Percentiles rank a stretch among this genome's conserved stretches.
These are phyloP conservation scores for Passer montanus DNA, from an alignment of 2,113 vertebrate species.

Conservation along the genomic window DNA sequence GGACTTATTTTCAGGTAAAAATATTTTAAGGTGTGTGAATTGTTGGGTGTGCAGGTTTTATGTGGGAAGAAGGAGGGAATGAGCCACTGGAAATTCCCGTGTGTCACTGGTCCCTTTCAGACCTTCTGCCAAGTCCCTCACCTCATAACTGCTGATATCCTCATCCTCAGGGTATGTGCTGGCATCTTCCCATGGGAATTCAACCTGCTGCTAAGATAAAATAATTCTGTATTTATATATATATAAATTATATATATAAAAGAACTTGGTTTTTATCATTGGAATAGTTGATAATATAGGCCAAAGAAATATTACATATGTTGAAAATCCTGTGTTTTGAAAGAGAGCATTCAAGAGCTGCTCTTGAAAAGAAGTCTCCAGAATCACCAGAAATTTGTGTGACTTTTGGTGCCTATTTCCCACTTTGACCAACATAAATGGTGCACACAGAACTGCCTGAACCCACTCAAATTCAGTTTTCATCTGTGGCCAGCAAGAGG, in stretches of 20 bases:
- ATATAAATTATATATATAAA: neutral
- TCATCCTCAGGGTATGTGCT: neutral
- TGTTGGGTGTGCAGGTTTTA: neutral
- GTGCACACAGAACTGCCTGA: neutral
- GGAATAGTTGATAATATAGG: neutral
- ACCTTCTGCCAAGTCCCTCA: neutral
- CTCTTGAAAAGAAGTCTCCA: neutral
- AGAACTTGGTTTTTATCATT: too few relatives aligned
- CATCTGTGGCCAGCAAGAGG: neutral
- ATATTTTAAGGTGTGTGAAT: neutral
- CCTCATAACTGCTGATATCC: neutral
- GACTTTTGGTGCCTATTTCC: neutral
- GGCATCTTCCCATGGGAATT: neutral
- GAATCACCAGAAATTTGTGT: neutral
- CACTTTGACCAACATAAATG: neutral
- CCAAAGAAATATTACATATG: rapidly evolving
- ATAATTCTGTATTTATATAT: neutral
- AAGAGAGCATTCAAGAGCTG: neutral
- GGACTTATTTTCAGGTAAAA: neutral
- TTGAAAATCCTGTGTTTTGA: neutral
- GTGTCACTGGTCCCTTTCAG: neutral
- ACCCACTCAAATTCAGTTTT: neutral
- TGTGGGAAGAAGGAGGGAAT: neutral
- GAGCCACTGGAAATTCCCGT: neutral
- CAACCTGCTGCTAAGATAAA: neutral